These are phyloP conservation scores for Lithophane leautieri DNA, from an alignment of 2,888 invertebrate species.

Conservation along the genomic window DNA sequence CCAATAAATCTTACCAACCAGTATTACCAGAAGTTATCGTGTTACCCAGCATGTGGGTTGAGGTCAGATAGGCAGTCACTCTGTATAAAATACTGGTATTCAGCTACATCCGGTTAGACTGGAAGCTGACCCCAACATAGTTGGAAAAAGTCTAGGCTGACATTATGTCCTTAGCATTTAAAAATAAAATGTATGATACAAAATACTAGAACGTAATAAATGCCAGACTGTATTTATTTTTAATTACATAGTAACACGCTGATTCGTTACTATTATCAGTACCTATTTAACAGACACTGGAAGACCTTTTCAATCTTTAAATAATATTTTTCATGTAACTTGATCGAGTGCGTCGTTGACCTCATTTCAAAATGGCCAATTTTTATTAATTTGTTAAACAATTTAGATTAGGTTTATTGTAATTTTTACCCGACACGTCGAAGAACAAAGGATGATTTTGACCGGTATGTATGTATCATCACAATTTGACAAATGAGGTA, in stretches of 20 bases:
- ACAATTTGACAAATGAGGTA: too few relatives aligned
- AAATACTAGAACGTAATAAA: constrained; percentile 9
- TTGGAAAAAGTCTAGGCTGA: neutral
- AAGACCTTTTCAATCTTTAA: constrained; percentile 26
- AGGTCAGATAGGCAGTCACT: neutral
- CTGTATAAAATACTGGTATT: neutral
- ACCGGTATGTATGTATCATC: too few relatives aligned
- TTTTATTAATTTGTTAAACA: constrained; percentile 9
- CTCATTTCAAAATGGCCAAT: neutral
- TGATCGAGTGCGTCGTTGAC: neutral
- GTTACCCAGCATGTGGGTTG: neutral
- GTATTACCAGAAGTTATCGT: neutral
- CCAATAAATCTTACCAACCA: too few relatives aligned
- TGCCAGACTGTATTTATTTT: constrained; percentile 2
- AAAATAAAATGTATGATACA: constrained; percentile 9
- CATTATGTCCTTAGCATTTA: constrained; percentile 42
- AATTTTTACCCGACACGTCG: neutral
- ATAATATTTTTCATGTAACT: constrained; percentile 10
- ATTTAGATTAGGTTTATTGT: neutral
- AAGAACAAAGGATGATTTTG: too few relatives aligned
- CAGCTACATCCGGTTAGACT: neutral
- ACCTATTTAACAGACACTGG: constrained; percentile 24
- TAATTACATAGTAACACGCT: neutral
- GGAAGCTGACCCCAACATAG: neutral
- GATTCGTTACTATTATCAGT: neutral